Evolutionary conservation across 1,140 invertebrate genomes (phyloP), one percentile per base, ranked within the genome.

Genomic region (Alviniconcha marisindica): DNA sequence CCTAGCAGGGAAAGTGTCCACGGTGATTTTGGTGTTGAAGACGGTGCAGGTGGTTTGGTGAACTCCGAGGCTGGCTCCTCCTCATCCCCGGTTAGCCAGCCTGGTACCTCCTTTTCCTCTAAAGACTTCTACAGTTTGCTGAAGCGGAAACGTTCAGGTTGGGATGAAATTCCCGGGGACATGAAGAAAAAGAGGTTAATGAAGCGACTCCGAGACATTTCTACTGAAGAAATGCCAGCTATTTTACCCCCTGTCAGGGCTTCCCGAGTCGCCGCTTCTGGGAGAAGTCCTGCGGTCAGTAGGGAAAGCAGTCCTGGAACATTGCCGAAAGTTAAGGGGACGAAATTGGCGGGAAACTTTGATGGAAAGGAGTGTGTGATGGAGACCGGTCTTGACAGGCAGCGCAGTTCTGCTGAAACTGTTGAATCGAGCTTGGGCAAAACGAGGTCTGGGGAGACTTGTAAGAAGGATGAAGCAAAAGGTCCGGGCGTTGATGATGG

Each of bases 251-350:
- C 24, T 2, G 18, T 12, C 18, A 14, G 38, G 18, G 12, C 78
- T n/a, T 5, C 15, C 15, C 60, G 54, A 36, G 24, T 15, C 36
- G 31, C n/a, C 18, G 77, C 31, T 38, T 24, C 38, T n/a, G 54
- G 56, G 31, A 40, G 21, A 15, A 80, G 78, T 66, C 33, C 78
- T 5, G 54, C 33, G 7, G 28, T 18, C 36, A 80, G 78, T 38
- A 80, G 78, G 24, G 56, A 66, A 15, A 80, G 78, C 78, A 80
- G 78, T 36, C 78, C 78, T n/a, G 56, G 78, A n/a, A 44, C 60
- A 40, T 14, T 66, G 36, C 56, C 60, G 2, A 66, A 28, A 76
- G 36, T 24, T n/a, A 2, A 66, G 28, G 31, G 40, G 40, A 66
- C 42, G 44, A 63, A 33, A n/a, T 44, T 18, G 0, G 1, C 12